Conservation (phyloP, 2,797 vertebrate species). For the Antennarius maculatus region DNA sequence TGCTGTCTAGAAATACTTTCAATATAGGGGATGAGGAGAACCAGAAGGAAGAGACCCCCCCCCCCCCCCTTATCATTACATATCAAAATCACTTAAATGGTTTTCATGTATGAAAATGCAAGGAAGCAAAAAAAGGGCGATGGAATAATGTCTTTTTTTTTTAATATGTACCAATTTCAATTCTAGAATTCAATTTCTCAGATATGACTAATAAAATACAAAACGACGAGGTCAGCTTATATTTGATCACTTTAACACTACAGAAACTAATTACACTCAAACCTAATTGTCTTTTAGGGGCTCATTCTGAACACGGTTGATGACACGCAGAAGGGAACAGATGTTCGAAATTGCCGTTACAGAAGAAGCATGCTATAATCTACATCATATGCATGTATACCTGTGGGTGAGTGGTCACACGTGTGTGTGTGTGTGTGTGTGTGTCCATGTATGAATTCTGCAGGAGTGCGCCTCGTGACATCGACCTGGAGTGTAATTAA, state of each 20-base stretch:
- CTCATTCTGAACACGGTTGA: not conserved
- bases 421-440: conserved; percentile 15
- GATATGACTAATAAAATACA: not conserved
- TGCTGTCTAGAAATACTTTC: conserved; percentile 58
- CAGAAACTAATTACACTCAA: not conserved
- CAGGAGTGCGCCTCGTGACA: conserved; percentile 45
- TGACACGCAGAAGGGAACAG: not conserved
- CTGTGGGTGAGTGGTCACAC: conserved; percentile 25
- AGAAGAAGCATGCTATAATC: conserved; percentile 14
- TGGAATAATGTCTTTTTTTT: not conserved
- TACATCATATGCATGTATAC: not conserved
- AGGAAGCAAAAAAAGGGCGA: too few species aligned
- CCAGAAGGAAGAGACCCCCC: conserved; percentile 30
- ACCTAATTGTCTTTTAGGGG: conserved; percentile 1
- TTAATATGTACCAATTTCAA: not conserved
- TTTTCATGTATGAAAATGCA: too few species aligned
- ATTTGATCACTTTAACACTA: too few species aligned
- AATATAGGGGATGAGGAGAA: conserved; percentile 33
- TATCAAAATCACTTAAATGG: too few species aligned
- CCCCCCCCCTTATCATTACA: not conserved
- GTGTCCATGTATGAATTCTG: conserved; percentile 50
- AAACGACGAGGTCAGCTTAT: too few species aligned
- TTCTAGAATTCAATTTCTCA: not conserved
- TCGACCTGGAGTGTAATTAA: conserved; percentile 68
- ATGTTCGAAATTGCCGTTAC: conserved; percentile 14